Base-by-base conservation (phyloP, 2,113 vertebrate genomes). In the Telmatochromis sp. region DNA sequence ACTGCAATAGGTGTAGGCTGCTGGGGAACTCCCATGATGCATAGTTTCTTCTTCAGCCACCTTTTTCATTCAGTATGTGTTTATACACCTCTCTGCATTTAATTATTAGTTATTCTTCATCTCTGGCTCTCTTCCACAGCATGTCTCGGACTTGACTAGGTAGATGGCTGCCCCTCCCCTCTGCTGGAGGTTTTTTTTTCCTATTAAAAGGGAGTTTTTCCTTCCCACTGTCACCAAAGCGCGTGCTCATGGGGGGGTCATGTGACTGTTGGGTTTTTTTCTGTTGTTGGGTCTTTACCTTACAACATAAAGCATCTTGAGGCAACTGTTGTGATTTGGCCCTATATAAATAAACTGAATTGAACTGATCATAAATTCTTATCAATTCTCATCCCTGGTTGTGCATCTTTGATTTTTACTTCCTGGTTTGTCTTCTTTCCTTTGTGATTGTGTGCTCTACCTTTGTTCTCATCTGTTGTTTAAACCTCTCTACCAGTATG, bases 261-360 rank as follows among this genome's bases (percentile, higher is more conserved):
- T 35, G 14, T 63, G 31, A 63, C 31, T 63, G 15, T 1, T 60
- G 57, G 1, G 0, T 0, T 7, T 33, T 14, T 63, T 19, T 1
- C 58, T n/a, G 58, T 63, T n/a, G 6, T 65, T 0, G 6, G 6
- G 60, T 12, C 31, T 65, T 35, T n/a, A 65, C 31, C 60, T 12
- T 35, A 35, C 9, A 65, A 65, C 6, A 65, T 65, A n/a, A n/a
- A 35, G 31, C 17, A 35, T 63, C 31, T 63, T 63, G 58, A 63
- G 31, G 17, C 4, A 63, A 63, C 31, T 63, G 58, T 35, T 63
- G 58, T n/a, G 31, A 35, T 63, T 35, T 35, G 58, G 0, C 17
- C 31, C 58, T 12, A n/a, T 35, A 35, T 35, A n/a, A 63, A 35
- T 35, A 35, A 35, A n/a, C 17, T 35, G 31, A 63, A n/a, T 19